Conservation (phyloP, 2,888 invertebrate species). For the Drosophila fungiperda region DNA sequence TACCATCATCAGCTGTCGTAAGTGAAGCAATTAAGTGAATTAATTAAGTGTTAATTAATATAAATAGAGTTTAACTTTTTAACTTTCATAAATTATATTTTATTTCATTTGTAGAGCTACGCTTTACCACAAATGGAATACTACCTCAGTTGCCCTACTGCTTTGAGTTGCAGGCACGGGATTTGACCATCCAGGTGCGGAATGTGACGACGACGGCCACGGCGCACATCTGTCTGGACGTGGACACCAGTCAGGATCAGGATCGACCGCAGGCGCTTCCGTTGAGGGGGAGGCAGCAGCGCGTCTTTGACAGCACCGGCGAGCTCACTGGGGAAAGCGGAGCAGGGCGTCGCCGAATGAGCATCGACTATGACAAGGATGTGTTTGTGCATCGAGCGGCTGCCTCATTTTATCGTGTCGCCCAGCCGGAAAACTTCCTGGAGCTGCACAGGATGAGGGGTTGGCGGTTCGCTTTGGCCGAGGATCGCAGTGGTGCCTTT, state of each 20-base stretch:
- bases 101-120: conserved; percentile 69
- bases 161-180: conserved; percentile 86
- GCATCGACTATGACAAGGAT: conserved; percentile 79
- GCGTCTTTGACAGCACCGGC: conserved; percentile 71
- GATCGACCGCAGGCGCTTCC: conserved; percentile 82
- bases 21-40: conserved; percentile 45
- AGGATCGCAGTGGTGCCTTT: conserved; percentile 85
- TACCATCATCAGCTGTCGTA: conserved; percentile 84
- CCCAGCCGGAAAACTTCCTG: conserved; percentile 84
- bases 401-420: conserved; percentile 85
- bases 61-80: not conserved
- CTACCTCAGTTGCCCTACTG: conserved; percentile 85
- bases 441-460: conserved; percentile 71
- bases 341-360: conserved; percentile 49
- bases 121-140: conserved; percentile 82
- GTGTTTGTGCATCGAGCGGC: conserved; percentile 85
- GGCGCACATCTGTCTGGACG: conserved; percentile 85
- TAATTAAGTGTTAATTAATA: not conserved
- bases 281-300: conserved; percentile 67
- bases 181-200: conserved; percentile 84
- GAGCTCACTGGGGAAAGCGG: conserved; percentile 49
- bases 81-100: not conserved
- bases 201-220: conserved; percentile 70
- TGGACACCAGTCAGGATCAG: conserved; percentile 79
- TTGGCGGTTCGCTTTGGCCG: conserved; percentile 75